These are phyloP conservation scores for Ibycter americanus DNA, from an alignment of 2,797 vertebrate genomes.

Conservation along the genomic window DNA sequence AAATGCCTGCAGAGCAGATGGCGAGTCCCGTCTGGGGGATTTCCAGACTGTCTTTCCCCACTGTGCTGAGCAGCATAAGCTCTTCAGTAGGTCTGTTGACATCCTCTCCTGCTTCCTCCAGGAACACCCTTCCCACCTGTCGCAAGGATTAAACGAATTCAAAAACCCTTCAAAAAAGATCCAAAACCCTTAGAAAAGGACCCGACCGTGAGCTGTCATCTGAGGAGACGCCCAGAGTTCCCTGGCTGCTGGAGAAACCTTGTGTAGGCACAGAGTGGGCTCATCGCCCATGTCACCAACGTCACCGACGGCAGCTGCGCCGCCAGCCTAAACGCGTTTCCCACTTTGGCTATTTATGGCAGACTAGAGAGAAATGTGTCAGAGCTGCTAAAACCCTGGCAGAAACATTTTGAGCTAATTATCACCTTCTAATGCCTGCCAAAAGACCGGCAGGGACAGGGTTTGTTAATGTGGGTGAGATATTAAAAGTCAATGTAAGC, in stretches of 20 bases:
- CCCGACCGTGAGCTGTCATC: rapidly evolving
- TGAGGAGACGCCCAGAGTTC: neutral
- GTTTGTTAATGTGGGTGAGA: neutral
- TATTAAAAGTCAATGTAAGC: neutral
- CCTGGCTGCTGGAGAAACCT: neutral
- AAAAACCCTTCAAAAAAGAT: neutral
- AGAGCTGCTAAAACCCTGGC: neutral
- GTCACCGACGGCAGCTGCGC: rapidly evolving
- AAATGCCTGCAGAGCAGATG: neutral
- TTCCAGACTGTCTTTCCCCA: neutral
- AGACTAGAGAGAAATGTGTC: neutral
- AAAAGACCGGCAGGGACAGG: neutral
- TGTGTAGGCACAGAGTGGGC: neutral
- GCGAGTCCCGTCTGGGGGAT: too few relatives aligned
- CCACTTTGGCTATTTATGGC: neutral
- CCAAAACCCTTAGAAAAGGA: neutral
- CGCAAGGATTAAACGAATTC: neutral
- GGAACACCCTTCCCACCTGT: neutral
- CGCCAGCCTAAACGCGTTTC: neutral
- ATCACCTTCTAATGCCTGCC: neutral
- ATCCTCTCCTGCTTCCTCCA: neutral
- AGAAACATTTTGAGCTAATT: neutral
- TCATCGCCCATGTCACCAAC: neutral
- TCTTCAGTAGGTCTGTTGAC: neutral
- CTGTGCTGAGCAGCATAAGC: neutral